phyloP scores from a whole-genome alignment of 2,113 vertebrate species.

The Syngnathoides biaculeatus region DNA sequence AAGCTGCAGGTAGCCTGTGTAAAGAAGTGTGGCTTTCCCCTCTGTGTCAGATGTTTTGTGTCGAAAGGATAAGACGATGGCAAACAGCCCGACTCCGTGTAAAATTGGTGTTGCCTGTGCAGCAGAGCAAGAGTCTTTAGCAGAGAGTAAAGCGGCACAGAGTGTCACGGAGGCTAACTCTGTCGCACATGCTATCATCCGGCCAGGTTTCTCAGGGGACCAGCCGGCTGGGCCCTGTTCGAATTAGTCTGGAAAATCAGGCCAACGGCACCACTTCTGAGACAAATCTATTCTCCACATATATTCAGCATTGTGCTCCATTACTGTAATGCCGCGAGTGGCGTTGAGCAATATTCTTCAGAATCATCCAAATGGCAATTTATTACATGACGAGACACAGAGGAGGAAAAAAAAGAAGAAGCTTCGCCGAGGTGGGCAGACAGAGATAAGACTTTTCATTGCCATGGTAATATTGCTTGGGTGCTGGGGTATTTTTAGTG shows the following conservation, averaged over 20 bases:
- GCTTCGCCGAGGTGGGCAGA: slow-evolving; percentile 8
- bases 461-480: slow-evolving; percentile 8
- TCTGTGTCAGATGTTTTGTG: background rate
- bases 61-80: slow-evolving; percentile 17
- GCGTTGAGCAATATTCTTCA: slow-evolving; percentile 15
- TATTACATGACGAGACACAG: slow-evolving; percentile 8
- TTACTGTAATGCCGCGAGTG: slow-evolving; percentile 31
- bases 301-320: slow-evolving; percentile 25
- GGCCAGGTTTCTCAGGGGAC: slow-evolving; percentile 42
- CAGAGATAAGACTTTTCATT: slow-evolving; percentile 21
- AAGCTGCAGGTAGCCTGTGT: too few relatives aligned
- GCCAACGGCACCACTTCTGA: slow-evolving; percentile 47
- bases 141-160: slow-evolving; percentile 28
- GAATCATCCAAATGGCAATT: slow-evolving; percentile 11
- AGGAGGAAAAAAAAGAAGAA: slow-evolving; percentile 6
- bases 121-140: slow-evolving; percentile 16
- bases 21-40: background rate
- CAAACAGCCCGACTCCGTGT: slow-evolving; percentile 8
- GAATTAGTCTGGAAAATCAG: slow-evolving; percentile 48
- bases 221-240: slow-evolving; percentile 31
- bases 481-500: slow-evolving; percentile 2
- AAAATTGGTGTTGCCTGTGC: slow-evolving; percentile 11
- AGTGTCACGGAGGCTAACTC: slow-evolving; percentile 30
- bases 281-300: slow-evolving; percentile 35
- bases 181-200: slow-evolving; percentile 29